Percentiles rank a stretch among this genome's conserved stretches.
Conservation (phyloP, 2,113 vertebrate genomes). For the Eublepharis macularius region DNA sequence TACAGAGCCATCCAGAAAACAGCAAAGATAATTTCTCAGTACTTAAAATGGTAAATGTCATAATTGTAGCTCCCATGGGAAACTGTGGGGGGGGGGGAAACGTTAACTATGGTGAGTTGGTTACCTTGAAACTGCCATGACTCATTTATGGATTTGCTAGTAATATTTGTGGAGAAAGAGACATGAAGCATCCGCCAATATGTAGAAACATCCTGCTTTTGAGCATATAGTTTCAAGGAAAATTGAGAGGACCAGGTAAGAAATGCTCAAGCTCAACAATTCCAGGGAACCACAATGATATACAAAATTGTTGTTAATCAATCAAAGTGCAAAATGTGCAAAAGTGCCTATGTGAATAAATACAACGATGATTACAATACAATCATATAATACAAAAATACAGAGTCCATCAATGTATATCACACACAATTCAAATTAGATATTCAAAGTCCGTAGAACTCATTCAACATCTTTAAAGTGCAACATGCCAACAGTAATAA, state of each 20-base stretch:
- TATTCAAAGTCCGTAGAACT: no score
- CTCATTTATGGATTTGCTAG: neutral
- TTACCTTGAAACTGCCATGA: neutral
- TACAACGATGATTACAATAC: no score
- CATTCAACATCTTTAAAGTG: no score
- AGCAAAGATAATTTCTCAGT: neutral
- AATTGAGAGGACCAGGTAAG: neutral
- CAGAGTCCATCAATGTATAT: no score
- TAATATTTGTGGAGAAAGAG: neutral
- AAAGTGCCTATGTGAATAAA: no score
- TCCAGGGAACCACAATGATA: no score
- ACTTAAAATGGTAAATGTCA: constrained; percentile 21
- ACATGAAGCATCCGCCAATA: neutral
- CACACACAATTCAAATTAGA: no score
- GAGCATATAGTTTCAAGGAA: neutral
- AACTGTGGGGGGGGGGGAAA: constrained; percentile 7
- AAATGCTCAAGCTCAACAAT: no score
- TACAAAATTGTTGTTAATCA: no score
- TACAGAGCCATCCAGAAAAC: neutral
- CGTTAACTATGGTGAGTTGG: neutral
- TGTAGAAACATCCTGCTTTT: neutral
- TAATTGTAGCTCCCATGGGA: neutral
- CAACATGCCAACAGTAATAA: no score
- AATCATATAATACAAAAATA: no score
- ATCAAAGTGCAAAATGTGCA: no score